Percentiles rank a stretch among this genome's conserved stretches.
phyloP scores from a whole-genome alignment of 2,888 invertebrate species.

The Xestobium rufovillosum region DNA sequence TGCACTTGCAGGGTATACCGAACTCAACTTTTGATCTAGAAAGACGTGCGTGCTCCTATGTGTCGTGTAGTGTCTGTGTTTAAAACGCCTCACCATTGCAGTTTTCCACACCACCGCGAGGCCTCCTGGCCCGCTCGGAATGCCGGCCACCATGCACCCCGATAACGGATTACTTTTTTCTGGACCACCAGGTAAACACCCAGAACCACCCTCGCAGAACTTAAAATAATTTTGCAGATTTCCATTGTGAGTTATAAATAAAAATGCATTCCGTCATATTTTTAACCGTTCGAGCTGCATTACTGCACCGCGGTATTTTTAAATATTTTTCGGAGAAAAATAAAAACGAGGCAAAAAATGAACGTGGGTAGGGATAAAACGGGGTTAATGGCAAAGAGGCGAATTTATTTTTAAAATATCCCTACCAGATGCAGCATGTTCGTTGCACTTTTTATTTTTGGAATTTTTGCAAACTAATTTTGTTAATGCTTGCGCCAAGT shows the following conservation, averaged over 20 bases:
- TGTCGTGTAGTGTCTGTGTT: conserved; percentile 20
- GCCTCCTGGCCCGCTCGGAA: conserved; percentile 28
- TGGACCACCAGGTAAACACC: conserved; percentile 37
- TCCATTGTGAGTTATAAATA: conserved; percentile 11
- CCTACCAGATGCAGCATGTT: too few species aligned
- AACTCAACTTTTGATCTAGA: conserved; percentile 27
- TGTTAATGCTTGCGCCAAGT: too few species aligned
- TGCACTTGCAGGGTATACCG: conserved; percentile 35
- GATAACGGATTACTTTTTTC: conserved; percentile 43
- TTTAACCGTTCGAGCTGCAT: too few species aligned
- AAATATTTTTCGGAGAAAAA: too few species aligned
- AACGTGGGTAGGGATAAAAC: too few species aligned
- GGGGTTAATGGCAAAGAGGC: too few species aligned
- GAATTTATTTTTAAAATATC: too few species aligned
- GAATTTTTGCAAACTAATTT: too few species aligned
- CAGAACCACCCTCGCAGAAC: neutral
- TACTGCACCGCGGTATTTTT: too few species aligned
- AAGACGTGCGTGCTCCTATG: conserved; percentile 29
- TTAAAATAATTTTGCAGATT: conserved; percentile 4
- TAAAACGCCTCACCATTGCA: conserved; percentile 32
- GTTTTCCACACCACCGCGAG: conserved; percentile 31
- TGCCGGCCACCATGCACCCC: conserved; percentile 38
- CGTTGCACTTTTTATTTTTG: too few species aligned
- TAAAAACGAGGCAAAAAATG: too few species aligned
- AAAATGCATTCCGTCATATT: conserved; percentile 8